These are phyloP conservation scores for Micrasema longulum DNA, from an alignment of 1,140 invertebrate genomes.

Conservation along the genomic window DNA sequence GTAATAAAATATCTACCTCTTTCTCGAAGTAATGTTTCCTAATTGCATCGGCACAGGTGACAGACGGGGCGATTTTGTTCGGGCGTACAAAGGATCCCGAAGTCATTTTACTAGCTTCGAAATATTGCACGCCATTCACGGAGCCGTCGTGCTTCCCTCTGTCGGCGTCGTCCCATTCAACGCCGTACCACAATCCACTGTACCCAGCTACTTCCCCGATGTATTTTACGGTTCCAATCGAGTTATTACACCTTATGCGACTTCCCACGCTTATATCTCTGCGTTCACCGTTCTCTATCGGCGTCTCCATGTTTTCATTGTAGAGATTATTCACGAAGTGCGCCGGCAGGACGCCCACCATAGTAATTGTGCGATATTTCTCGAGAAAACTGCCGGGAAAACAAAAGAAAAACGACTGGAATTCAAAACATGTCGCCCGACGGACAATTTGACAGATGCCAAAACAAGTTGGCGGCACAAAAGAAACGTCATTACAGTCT, in stretches of 20 bases:
- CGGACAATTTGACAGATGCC: constrained; percentile 33
- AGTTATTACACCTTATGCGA: constrained; percentile 62
- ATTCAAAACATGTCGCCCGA: constrained; percentile 35
- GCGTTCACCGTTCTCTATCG: background rate
- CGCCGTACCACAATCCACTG: constrained; percentile 82
- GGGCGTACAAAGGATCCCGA: constrained; percentile 90
- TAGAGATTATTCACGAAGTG: constrained; percentile 66
- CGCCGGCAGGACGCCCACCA: constrained; percentile 68
- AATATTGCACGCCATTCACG: constrained; percentile 85
- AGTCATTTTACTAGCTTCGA: constrained; percentile 76
- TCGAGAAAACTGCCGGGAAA: constrained; percentile 11
- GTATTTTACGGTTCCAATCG: constrained; percentile 56
- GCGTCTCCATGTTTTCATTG: constrained; percentile 62
- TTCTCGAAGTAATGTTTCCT: constrained; percentile 77
- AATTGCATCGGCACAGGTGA: constrained; percentile 79
- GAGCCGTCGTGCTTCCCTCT: constrained; percentile 93
- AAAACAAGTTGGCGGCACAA: constrained; percentile 24
- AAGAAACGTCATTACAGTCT: constrained; percentile 22
- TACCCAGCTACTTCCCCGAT: constrained; percentile 69
- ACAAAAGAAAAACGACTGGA: constrained; percentile 16
- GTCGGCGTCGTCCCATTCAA: constrained; percentile 91
- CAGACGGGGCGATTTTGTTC: constrained; percentile 80
- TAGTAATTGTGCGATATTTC: constrained; percentile 48
- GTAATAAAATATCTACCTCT: constrained; percentile 67
- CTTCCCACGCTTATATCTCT: constrained; percentile 62